Base-by-base conservation (phyloP, 2,888 invertebrate genomes). In the Magallana nippona region DNA sequence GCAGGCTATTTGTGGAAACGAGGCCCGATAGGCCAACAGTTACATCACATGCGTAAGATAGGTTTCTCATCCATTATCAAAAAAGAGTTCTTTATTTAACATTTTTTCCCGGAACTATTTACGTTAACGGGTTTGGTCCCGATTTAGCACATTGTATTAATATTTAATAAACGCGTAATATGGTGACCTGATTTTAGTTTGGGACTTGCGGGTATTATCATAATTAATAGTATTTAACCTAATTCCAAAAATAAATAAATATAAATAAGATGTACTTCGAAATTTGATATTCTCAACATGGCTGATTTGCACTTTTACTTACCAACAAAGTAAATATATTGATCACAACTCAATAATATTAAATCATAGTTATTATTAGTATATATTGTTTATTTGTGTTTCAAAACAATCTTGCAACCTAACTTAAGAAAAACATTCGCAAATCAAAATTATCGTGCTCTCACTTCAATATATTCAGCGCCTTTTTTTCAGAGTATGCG, bases 31-130 rank as follows among this genome's bases (percentile, higher is more conserved):
- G 22, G 32, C 22, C 13, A 32, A 27, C 27, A 10, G 27, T 27
- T 3, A 32, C 17, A 27, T 71, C 71, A 71, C 32, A 15, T 71
- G 71, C 22, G 27, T 71, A 15, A 71, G 32, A 63, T 13, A 32
- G 27, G 19, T 2, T 32, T 71, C 71, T 71, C 22, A 71, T 71
- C 71, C 13, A 71, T 27, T 22, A 71, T 71, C 71, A 15, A 71
- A 71, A 71, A 71, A 71, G 22, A 71, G 22, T 71, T 71, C 71
- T 32, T 27, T 27, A 15, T 71, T 22, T 71, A 71, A 71, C 71
- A 71, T n/a, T 27, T 71, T 71, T 32, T 13, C 15, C 15, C n/a
- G 60, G 60, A n/a, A 60, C n/a, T 15, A 27, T 27, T 71, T 27
- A 44, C 44, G 44, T 71, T 22, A 27, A 71, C 27, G 71, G 22